These are phyloP conservation scores for Brachypalpus laphriformis DNA, from an alignment of 2,888 invertebrate genomes.

Conservation along the genomic window DNA sequence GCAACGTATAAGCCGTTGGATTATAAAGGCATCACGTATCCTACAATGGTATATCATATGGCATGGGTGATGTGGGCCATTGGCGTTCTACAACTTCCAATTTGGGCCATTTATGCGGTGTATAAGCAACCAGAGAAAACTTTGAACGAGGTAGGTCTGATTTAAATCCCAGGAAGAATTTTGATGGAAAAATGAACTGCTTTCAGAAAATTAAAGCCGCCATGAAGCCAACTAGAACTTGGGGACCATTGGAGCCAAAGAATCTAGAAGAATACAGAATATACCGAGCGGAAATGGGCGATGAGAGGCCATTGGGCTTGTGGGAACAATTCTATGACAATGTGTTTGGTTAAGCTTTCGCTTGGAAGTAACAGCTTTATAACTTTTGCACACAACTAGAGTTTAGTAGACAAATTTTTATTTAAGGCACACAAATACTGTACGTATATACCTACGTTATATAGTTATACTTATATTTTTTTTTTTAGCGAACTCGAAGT, in stretches of 20 bases:
- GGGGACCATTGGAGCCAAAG: constrained; percentile 81
- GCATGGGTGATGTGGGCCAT: constrained; percentile 84
- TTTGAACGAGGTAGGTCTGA: constrained; percentile 60
- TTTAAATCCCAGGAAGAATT: background rate
- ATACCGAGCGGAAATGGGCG: constrained; percentile 71
- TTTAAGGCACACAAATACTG: background rate
- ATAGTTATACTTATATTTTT: too few species aligned
- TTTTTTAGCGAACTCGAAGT: constrained; percentile 17
- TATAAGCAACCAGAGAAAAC: constrained; percentile 79
- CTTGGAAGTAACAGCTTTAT: background rate
- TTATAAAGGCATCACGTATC: constrained; percentile 86
- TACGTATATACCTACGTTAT: too few species aligned
- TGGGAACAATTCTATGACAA: constrained; percentile 77
- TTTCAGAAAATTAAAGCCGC: constrained; percentile 79
- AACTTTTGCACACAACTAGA: background rate
- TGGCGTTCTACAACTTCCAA: constrained; percentile 83
- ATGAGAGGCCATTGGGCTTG: constrained; percentile 51
- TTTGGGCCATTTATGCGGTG: constrained; percentile 80
- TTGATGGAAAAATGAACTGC: background rate
- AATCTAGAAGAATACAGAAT: constrained; percentile 83
- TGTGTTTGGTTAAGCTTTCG: constrained; percentile 78
- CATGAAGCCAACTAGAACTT: constrained; percentile 78
- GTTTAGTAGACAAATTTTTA: background rate
- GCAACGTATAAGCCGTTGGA: constrained; percentile 85
- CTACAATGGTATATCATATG: constrained; percentile 84